Evolutionary conservation across 2,888 invertebrate species (phyloP).

Genomic region (Melieria crassipennis): DNA sequence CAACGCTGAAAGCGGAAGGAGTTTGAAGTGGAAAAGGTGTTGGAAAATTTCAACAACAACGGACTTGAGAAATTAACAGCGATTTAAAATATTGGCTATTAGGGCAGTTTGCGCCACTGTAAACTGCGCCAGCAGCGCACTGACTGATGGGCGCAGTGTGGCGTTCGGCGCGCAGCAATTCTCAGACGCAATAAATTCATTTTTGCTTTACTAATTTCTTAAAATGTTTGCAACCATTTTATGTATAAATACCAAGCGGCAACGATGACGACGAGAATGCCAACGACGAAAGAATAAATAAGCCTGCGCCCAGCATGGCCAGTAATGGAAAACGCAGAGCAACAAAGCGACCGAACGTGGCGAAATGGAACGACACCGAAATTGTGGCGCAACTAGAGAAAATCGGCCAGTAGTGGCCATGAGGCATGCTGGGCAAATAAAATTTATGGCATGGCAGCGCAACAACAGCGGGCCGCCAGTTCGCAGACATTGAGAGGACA

Average conservation of each 20-base stretch:
- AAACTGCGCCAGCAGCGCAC: too few species aligned
- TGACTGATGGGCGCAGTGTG: too few species aligned
- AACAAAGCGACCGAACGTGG: too few species aligned
- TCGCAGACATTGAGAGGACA: neutral
- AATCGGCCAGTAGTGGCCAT: neutral
- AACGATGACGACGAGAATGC: neutral
- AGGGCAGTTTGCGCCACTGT: too few species aligned
- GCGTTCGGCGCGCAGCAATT: too few species aligned
- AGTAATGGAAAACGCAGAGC: too few species aligned
- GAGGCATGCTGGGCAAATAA: constrained; percentile 10
- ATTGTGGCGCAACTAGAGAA: neutral
- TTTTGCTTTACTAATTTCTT: constrained; percentile 17
- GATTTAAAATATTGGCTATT: too few species aligned
- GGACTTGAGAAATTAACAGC: too few species aligned
- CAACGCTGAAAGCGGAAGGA: too few species aligned
- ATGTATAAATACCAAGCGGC: neutral
- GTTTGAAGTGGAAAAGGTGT: too few species aligned
- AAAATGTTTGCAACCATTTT: constrained; percentile 12
- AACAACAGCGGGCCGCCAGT: neutral
- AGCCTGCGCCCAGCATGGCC: neutral
- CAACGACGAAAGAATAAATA: neutral
- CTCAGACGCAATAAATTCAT: constrained; percentile 13
- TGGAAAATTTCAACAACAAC: too few species aligned
- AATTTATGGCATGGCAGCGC: constrained; percentile 1
- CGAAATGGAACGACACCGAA: too few species aligned